Base-by-base conservation (phyloP, 2,888 invertebrate genomes). In the Hermaeophaga mercurialis region DNA sequence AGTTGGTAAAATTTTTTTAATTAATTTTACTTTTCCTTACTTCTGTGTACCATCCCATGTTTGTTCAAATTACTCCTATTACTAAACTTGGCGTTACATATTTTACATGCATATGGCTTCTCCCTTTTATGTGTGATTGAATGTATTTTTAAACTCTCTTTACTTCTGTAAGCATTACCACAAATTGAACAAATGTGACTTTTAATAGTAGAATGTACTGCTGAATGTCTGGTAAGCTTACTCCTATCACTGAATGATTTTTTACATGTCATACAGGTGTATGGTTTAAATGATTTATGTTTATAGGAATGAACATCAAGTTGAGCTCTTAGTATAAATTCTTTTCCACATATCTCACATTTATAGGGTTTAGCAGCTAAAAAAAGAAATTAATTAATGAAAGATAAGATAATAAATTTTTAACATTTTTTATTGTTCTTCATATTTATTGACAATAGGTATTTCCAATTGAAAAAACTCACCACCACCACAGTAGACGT, bases 311-410 rank as follows among this genome's bases (percentile, higher is more conserved):
- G 91, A 63, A 89, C 86, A 68, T 88, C 85, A 62, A 84, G 84
- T 73, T 91, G 91, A 0, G 88, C 86, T 52, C 84, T 84, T 3
- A 85, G 83, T 1, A 85, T 83, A 72, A 91, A 91, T 46, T 82
- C 82, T 82, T 87, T 80, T 8, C 75, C 75, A 60, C 84, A 84
- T 12, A 76, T 65, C 3, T 75, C 73, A 68, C 84, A 84, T 58
- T 76, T 75, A 59, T 79, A 80, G 1, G 83, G 82, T 63, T 78
- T 81, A 14, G 77, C 62, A n/a, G 67, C 76, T 75, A 47, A 52
- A 74, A 22, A 22, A 22, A 22, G 3, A 6, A 5, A 5, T 22
- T 5, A 5, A 22, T 22, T 6, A 22, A 5, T 22, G 22, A 22
- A 22, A 22, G 3, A 22, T 22, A 22, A 22, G 6, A 22, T 22